These are phyloP conservation scores for Mizuhopecten yessoensis DNA, from an alignment of 1,140 invertebrate species.

Conservation along the genomic window DNA sequence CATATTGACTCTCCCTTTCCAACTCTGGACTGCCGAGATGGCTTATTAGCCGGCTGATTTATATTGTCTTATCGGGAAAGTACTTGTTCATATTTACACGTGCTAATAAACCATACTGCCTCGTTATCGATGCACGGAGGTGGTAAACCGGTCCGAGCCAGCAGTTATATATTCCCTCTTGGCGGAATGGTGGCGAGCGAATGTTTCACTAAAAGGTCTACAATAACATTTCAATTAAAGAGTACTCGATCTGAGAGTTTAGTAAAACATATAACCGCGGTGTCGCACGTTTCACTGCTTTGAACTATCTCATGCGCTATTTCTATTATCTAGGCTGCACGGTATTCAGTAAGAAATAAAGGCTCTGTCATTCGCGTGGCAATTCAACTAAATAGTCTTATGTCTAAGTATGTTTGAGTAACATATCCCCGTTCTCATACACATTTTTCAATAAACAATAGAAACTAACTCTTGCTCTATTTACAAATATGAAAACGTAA, in stretches of 20 bases:
- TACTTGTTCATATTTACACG: constrained; percentile 38
- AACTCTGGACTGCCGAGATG: neutral
- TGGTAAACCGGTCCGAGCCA: neutral
- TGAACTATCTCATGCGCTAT: neutral
- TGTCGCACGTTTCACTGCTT: neutral
- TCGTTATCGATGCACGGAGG: neutral
- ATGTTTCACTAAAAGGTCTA: neutral
- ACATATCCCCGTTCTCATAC: no score
- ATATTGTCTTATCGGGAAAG: constrained; percentile 33
- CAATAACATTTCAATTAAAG: neutral
- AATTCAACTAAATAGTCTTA: neutral
- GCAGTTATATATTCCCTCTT: neutral
- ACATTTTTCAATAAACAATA: no score
- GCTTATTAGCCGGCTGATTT: neutral
- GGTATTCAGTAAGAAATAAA: neutral
- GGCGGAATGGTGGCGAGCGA: neutral
- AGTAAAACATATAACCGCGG: neutral
- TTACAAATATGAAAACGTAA: no score
- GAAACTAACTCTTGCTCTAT: no score
- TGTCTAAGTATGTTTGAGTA: no score
- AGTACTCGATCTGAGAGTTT: neutral
- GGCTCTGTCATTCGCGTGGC: neutral
- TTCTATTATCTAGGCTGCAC: no score
- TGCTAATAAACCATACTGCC: constrained; percentile 1
- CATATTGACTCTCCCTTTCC: neutral